Evolutionary conservation across 1,140 invertebrate species (phyloP).

Genomic region (Drosophila murphyi): DNA sequence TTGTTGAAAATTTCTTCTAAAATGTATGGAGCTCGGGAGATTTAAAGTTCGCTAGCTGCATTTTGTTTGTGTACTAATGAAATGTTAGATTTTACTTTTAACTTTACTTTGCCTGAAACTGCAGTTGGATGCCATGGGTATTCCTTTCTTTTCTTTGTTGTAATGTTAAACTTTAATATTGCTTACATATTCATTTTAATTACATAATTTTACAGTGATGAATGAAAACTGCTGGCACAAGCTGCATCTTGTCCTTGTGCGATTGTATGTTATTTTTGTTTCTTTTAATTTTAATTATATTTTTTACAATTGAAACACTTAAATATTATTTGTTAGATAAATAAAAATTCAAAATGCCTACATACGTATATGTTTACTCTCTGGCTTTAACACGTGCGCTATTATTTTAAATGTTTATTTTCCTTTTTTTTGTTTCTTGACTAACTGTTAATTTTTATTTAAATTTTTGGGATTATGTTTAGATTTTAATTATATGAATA

Average conservation of each 20-base stretch:
- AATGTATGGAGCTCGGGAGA: slow-evolving; percentile 66
- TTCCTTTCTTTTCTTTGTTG: slow-evolving; percentile 48
- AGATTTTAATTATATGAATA: slow-evolving; percentile 51
- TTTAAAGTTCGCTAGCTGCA: slow-evolving; percentile 53
- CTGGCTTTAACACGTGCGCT: slow-evolving; percentile 76
- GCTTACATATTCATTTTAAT: slow-evolving; percentile 74
- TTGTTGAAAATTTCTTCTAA: slow-evolving; percentile 70
- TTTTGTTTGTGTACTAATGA: slow-evolving; percentile 57
- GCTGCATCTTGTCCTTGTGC: slow-evolving; percentile 34
- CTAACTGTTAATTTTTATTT: slow-evolving; percentile 71
- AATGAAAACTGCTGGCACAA: slow-evolving; percentile 67
- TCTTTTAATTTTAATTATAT: slow-evolving; percentile 55
- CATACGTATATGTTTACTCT: slow-evolving; percentile 50
- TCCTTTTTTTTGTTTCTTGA: slow-evolving; percentile 47
- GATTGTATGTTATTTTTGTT: slow-evolving; percentile 27
- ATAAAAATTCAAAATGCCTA: slow-evolving; percentile 74
- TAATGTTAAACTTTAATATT: slow-evolving; percentile 77
- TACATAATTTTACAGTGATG: slow-evolving; percentile 78
- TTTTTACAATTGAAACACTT: slow-evolving; percentile 81
- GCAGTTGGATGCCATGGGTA: slow-evolving; percentile 32
- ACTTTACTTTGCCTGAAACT: slow-evolving; percentile 49
- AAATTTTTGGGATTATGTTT: slow-evolving; percentile 60
- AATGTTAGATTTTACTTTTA: slow-evolving; percentile 49
- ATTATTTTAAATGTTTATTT: slow-evolving; percentile 7
- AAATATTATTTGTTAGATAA: slow-evolving; percentile 57